Percentiles rank a stretch among this genome's conserved stretches.
These are phyloP conservation scores for Catagonus wagneri DNA, from an alignment of 2,113 vertebrate species.

Conservation along the genomic window DNA sequence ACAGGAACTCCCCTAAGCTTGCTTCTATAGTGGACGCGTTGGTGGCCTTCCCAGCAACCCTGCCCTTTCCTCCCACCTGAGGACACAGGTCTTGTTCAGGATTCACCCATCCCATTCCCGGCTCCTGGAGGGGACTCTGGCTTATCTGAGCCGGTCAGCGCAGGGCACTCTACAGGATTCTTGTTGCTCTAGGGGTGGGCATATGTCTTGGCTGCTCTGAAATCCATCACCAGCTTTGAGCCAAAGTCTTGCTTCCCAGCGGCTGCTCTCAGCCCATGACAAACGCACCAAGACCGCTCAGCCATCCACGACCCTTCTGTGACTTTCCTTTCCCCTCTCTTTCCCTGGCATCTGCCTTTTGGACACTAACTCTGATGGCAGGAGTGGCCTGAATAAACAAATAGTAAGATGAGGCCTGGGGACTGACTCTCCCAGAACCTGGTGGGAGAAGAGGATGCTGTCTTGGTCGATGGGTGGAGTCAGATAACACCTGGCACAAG, in stretches of 20 bases:
- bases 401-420: too few species aligned
- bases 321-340: neutral
- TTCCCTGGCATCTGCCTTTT: neutral
- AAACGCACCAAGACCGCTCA: rapidly evolving
- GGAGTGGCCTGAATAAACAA: neutral
- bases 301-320: rapidly evolving
- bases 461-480: neutral
- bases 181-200: neutral
- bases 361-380: neutral
- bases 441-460: too few species aligned
- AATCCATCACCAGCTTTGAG: neutral
- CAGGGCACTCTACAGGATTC: neutral
- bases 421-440: neutral
- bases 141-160: neutral
- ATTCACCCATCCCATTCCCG: rapidly evolving
- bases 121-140: neutral
- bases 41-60: neutral
- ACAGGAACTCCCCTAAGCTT: too few species aligned
- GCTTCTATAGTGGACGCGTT: rapidly evolving
- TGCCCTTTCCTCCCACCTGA: neutral
- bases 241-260: neutral
- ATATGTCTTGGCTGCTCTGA: rapidly evolving
- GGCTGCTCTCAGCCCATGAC: neutral
- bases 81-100: neutral
- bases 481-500: too few species aligned